Conservation (phyloP, 2,888 invertebrate species). For the Choristoneura rosaceana region DNA sequence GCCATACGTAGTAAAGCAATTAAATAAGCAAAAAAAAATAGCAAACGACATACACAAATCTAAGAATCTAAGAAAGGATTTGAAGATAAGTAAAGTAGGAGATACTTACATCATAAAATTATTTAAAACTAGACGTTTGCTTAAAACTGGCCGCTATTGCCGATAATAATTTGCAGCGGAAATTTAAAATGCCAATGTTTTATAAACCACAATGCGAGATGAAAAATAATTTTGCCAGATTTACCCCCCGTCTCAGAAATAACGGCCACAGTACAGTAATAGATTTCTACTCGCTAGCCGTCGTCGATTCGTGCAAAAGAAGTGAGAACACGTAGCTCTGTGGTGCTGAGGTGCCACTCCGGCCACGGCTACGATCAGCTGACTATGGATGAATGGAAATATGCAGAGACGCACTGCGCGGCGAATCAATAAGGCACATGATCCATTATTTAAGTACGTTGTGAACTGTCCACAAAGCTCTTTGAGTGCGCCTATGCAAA, state of each 20-base stretch:
- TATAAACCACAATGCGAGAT: constrained; percentile 59
- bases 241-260: constrained; percentile 77
- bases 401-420: constrained; percentile 45
- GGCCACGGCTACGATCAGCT: constrained; percentile 45
- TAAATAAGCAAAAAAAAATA: neutral
- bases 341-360: constrained; percentile 74
- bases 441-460: constrained; percentile 8
- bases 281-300: constrained; percentile 74
- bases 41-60: constrained; percentile 4
- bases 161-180: constrained; percentile 54
- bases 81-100: neutral
- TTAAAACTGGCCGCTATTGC: constrained; percentile 74
- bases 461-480: constrained; percentile 28
- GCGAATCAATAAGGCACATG: neutral
- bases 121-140: constrained; percentile 59
- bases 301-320: constrained; percentile 72
- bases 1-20: neutral
- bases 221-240: constrained; percentile 80
- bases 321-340: constrained; percentile 59
- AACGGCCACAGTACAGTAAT: constrained; percentile 75
- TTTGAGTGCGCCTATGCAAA: constrained; percentile 49
- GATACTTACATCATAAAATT: neutral
- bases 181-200: constrained; percentile 65
- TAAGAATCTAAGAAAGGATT: neutral
- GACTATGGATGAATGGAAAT: constrained; percentile 32